Percentiles rank a stretch among this genome's conserved stretches.
Evolutionary conservation across 2,888 invertebrate genomes (phyloP).

Genomic region (Rhopalosiphum nymphaeae): DNA sequence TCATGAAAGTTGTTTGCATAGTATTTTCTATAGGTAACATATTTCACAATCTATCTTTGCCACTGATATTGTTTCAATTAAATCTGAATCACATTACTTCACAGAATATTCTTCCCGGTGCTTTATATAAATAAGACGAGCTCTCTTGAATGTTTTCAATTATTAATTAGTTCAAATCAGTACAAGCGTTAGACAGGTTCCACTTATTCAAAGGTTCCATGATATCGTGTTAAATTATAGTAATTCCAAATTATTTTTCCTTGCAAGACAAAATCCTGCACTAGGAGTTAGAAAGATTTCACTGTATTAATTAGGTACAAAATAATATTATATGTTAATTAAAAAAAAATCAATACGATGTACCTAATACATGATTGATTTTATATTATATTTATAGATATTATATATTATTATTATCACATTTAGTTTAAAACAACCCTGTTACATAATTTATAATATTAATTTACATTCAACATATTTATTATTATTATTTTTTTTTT

Average conservation of each 20-base stretch:
- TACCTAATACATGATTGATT: too few relatives aligned
- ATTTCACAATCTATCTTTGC: not conserved
- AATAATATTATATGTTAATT: too few relatives aligned
- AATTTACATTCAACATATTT: too few relatives aligned
- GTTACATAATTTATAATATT: too few relatives aligned
- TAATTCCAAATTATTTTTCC: not conserved
- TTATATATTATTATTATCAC: too few relatives aligned
- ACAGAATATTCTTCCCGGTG: not conserved
- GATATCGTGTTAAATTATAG: not conserved
- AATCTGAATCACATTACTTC: not conserved
- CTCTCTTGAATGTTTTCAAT: not conserved
- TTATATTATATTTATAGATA: too few relatives aligned
- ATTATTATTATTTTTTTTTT: too few relatives aligned
- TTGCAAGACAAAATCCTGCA: not conserved
- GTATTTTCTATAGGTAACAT: not conserved
- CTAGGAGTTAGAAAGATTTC: not conserved
- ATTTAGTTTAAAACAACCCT: too few relatives aligned
- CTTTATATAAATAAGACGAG: not conserved
- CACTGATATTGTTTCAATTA: not conserved
- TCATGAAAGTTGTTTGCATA: not conserved
- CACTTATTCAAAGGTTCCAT: not conserved
- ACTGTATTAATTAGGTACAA: not conserved
- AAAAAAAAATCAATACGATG: too few relatives aligned
- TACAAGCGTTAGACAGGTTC: not conserved
- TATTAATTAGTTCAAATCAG: not conserved